Evolutionary conservation across 53 echinoderm and acorn worm species (phyloP).

Genomic region (Luidia sarsii): DNA sequence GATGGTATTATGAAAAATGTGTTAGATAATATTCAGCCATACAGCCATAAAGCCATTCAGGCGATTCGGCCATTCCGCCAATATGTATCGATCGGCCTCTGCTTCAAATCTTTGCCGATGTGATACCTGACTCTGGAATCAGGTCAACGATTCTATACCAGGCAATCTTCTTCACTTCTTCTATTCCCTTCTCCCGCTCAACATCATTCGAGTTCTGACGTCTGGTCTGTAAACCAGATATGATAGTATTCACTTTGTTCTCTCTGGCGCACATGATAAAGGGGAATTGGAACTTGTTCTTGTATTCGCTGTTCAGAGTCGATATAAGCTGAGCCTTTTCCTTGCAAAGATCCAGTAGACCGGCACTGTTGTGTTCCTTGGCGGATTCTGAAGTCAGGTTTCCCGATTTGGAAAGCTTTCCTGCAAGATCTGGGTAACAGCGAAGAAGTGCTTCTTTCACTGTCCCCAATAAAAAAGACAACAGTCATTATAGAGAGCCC

Average conservation of each 20-base stretch:
- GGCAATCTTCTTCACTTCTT: slow-evolving; percentile 72
- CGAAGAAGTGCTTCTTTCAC: slow-evolving; percentile 68
- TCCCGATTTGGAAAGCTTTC: slow-evolving; percentile 52
- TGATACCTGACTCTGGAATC: no score
- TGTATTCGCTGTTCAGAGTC: slow-evolving; percentile 51
- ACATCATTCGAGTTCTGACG: slow-evolving; percentile 37
- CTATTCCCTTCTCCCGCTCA: slow-evolving; percentile 58
- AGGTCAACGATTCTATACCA: slow-evolving; percentile 65
- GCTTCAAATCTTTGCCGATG: no score
- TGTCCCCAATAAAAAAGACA: no score
- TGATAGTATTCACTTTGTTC: slow-evolving; percentile 59
- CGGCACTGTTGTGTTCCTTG: slow-evolving; percentile 60
- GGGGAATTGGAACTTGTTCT: slow-evolving; percentile 69
- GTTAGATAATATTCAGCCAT: no score
- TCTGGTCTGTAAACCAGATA: slow-evolving; percentile 46
- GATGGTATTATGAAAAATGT: no score
- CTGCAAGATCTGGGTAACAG: slow-evolving; percentile 78
- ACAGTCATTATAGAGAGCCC: no score
- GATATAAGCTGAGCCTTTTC: slow-evolving; percentile 51
- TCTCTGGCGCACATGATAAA: slow-evolving; percentile 83
- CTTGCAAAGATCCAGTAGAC: slow-evolving; percentile 42
- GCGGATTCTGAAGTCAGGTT: slow-evolving; percentile 66
- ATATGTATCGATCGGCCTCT: no score
- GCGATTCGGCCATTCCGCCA: no score
- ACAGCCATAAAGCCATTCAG: no score